Evolutionary conservation across 2,113 vertebrate genomes (phyloP).

Genomic region (Pipra filicauda): DNA sequence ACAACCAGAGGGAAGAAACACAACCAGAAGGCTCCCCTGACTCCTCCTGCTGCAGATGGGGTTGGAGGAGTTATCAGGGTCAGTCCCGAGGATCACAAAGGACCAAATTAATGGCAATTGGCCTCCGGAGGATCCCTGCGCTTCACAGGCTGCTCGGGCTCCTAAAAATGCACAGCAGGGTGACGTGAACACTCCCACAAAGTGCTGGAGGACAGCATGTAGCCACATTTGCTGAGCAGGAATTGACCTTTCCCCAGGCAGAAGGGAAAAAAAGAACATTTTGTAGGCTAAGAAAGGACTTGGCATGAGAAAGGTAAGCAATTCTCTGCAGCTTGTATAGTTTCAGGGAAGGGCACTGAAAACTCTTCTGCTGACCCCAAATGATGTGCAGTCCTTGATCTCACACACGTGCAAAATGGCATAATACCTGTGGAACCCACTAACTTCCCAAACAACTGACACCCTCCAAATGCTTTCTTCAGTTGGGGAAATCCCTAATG

Average conservation of each 20-base stretch:
- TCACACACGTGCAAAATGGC: neutral
- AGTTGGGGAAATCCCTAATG: neutral
- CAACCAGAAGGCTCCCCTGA: neutral
- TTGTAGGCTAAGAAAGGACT: neutral
- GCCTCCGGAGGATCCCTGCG: neutral
- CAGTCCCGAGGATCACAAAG: neutral
- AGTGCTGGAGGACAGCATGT: neutral
- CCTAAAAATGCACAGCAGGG: neutral
- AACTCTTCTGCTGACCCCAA: neutral
- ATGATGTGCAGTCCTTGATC: neutral
- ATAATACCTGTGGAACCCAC: rapidly evolving
- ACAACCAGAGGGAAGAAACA: slow-evolving; percentile 24
- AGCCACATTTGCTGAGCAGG: neutral
- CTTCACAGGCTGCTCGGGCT: neutral
- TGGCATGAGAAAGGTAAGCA: neutral
- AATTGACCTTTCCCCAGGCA: neutral
- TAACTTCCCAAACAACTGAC: neutral
- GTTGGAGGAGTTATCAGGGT: neutral
- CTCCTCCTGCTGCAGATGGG: neutral
- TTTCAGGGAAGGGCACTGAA: neutral
- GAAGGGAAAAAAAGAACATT: neutral
- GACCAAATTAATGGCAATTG: neutral
- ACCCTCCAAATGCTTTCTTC: neutral
- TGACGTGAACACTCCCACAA: neutral
- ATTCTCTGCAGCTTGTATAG: neutral